Evolutionary conservation across 1,140 invertebrate genomes (phyloP).

Genomic region (Leptinotarsa undecemlineata): DNA sequence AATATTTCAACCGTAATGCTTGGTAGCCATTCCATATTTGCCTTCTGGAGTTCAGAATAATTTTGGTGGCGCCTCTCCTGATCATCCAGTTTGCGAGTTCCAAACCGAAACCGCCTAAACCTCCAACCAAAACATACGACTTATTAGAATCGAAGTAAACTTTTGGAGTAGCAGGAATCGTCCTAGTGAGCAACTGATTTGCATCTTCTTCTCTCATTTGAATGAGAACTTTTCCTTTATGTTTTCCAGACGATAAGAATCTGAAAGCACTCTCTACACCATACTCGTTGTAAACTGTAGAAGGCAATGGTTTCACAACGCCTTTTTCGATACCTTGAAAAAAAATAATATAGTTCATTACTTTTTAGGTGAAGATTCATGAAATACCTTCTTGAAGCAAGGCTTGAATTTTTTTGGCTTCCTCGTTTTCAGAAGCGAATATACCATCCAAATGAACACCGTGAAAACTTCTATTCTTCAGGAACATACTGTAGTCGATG

Average conservation of each 20-base stretch:
- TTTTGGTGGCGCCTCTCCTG: constrained; percentile 73
- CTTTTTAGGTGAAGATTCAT: neutral
- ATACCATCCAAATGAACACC: constrained; percentile 84
- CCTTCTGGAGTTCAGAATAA: constrained; percentile 79
- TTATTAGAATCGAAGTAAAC: constrained; percentile 56
- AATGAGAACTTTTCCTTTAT: constrained; percentile 93
- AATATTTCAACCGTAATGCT: constrained; percentile 73
- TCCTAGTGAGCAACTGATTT: constrained; percentile 47
- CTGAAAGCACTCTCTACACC: constrained; percentile 62
- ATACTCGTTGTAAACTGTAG: neutral
- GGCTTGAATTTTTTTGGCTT: constrained; percentile 71
- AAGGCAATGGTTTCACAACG: constrained; percentile 15
- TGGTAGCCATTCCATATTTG: constrained; percentile 84
- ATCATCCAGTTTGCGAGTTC: constrained; percentile 88
- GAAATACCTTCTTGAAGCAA: constrained; percentile 73
- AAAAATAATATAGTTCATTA: neutral
- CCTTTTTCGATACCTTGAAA: constrained; percentile 8
- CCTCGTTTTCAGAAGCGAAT: constrained; percentile 62
- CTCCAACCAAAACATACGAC: constrained; percentile 68
- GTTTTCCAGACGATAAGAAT: constrained; percentile 95
- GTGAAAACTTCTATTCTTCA: constrained; percentile 85
- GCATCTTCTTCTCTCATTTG: constrained; percentile 80
- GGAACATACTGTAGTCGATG: constrained; percentile 75
- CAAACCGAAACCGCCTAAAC: constrained; percentile 89
- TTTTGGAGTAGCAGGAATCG: neutral